Evolutionary conservation across 2,113 vertebrate species (phyloP).

Genomic region (Poeciliopsis prolifica): DNA sequence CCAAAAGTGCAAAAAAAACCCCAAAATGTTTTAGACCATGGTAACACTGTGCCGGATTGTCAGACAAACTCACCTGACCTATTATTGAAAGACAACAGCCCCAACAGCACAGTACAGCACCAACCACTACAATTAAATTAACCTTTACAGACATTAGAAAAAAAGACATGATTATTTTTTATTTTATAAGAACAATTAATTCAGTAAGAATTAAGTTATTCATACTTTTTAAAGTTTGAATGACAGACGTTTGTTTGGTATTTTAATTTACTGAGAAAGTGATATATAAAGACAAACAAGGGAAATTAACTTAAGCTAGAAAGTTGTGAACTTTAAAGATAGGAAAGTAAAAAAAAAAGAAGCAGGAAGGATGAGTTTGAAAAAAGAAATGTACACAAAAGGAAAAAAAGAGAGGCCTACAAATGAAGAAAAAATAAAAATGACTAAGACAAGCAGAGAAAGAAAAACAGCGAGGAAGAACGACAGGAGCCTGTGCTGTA

Average conservation of each 20-base stretch:
- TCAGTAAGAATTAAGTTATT: too few relatives aligned
- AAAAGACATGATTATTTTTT: too few relatives aligned
- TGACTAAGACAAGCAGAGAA: conserved; percentile 14
- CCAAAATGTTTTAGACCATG: too few relatives aligned
- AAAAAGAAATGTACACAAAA: conserved; percentile 7
- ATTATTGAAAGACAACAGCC: not conserved
- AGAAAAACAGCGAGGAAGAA: conserved; percentile 40
- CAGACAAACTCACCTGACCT: not conserved
- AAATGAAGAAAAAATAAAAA: conserved; percentile 25
- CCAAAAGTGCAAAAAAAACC: too few relatives aligned
- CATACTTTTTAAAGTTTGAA: too few relatives aligned
- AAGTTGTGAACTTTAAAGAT: not conserved
- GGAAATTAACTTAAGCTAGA: not conserved
- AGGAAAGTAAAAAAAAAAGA: not conserved
- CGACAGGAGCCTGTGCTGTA: conserved; percentile 83
- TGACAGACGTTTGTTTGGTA: not conserved
- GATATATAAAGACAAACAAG: not conserved
- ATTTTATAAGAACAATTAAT: too few relatives aligned
- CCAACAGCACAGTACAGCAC: too few relatives aligned
- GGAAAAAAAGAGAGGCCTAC: conserved; percentile 12
- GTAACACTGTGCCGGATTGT: too few relatives aligned
- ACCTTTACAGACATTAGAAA: too few relatives aligned
- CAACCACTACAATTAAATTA: too few relatives aligned
- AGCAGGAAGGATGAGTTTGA: not conserved
- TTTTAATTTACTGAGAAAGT: not conserved